Base-by-base conservation (phyloP, 2,888 invertebrate species). In the Trachelus troglodyta region DNA sequence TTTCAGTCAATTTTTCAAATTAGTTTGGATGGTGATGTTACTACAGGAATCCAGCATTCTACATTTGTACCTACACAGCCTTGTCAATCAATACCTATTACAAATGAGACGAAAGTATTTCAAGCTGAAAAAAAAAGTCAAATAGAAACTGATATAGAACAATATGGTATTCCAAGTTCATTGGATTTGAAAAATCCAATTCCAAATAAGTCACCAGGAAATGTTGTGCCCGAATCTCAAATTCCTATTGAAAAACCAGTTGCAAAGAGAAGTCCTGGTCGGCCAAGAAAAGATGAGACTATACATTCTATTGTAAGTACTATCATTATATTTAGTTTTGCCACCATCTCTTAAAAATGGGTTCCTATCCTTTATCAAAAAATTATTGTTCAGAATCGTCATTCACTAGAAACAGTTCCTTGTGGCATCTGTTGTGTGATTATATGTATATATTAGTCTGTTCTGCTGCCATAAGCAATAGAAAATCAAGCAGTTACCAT, bases 1-100 rank as follows among this genome's bases (percentile, higher is more conserved):
- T 73, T 83, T n/a, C 75, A 89, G 89, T 79, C 89, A 34, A 30
- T 87, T 56, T 83, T 89, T 69, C 87, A 87, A 81, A 81, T 88
- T 33, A 88, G 79, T 76, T 40, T 88, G 1, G 86, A 88, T 11
- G 79, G 80, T 30, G 31, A 83, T 23, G 33, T 75, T 15, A 79
- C 79, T 4, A 71, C 76, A 4, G 81, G 79, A 33, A 69, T 79
- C 4, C 85, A 84, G 75, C 84, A 81, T 71, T 73, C 84, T 40
- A 75, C 75, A 69, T 69, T 81, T 35, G 75, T 83, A 23, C 83
- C 83, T 6, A 35, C 80, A 12, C 82, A 86, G 69, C 79, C 75
- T 73, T n/a, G 82, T 12, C 81, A 83, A 12, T 74, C 79, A 6
- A 75, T 76, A 4, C 73, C 83, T 12, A 40, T 76, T 56, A 6